These are phyloP conservation scores for Peromyscus eremicus DNA, from an alignment of 2,797 vertebrate genomes.

Conservation along the genomic window DNA sequence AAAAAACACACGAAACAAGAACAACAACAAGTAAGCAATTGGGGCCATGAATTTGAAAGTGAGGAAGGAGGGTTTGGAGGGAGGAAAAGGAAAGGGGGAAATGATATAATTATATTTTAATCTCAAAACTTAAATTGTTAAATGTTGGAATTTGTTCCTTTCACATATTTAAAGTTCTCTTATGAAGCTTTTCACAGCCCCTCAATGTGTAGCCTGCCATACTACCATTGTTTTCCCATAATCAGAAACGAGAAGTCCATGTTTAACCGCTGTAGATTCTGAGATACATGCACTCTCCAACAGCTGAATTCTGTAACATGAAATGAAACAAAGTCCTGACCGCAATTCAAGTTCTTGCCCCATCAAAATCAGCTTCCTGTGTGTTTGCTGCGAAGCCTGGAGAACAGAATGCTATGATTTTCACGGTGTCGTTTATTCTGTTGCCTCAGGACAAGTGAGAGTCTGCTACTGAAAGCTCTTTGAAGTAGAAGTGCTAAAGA, in stretches of 20 bases:
- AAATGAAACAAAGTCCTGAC: background rate
- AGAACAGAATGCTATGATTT: background rate
- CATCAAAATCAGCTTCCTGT: background rate
- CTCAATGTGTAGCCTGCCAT: background rate
- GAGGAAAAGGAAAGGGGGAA: background rate
- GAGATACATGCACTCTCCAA: background rate
- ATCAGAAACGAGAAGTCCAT: background rate
- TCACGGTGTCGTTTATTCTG: background rate
- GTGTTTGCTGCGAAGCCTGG: background rate
- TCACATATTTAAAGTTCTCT: background rate
- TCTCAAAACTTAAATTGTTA: background rate
- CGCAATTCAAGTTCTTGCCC: background rate
- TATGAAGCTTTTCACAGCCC: background rate
- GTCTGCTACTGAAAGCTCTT: background rate
- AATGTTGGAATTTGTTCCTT: background rate
- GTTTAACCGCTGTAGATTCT: background rate
- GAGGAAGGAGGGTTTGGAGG: background rate
- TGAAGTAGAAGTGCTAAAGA: background rate
- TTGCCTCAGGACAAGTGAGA: background rate
- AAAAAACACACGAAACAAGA: too few species aligned
- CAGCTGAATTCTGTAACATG: background rate
- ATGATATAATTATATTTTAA: background rate
- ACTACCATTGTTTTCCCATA: too few species aligned
- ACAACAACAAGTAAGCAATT: background rate
- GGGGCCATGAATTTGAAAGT: background rate